phyloP scores from a whole-genome alignment of 2,797 vertebrate species.

The Pseudopleuronectes americanus region DNA sequence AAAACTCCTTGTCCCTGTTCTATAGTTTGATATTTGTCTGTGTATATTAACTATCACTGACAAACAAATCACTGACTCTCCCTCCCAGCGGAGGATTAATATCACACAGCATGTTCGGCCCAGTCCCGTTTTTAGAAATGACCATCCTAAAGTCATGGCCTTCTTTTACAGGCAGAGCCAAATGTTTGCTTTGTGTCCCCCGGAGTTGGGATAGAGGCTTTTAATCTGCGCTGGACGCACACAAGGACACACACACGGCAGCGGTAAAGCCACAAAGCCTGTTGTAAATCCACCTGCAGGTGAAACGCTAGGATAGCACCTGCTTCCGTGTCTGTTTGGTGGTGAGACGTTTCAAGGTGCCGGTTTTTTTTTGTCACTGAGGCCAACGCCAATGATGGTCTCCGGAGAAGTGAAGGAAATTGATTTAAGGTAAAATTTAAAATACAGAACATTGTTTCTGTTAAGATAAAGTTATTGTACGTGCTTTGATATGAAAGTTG shows the following conservation, averaged over 20 bases:
- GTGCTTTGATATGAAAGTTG: too few relatives aligned
- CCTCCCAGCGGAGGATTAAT: background rate
- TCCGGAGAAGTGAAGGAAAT: background rate
- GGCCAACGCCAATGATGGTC: background rate
- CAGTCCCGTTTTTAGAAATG: background rate
- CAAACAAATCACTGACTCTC: background rate
- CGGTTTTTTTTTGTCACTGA: constrained; percentile 11
- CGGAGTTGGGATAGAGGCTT: constrained; percentile 15
- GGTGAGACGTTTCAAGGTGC: constrained; percentile 16
- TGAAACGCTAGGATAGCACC: constrained; percentile 24
- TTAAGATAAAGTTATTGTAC: too few relatives aligned
- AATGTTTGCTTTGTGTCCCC: constrained; percentile 28
- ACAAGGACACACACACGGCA: constrained; percentile 16
- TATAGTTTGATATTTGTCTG: background rate
- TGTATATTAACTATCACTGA: background rate
- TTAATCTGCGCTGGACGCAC: constrained; percentile 21
- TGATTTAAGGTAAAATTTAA: background rate
- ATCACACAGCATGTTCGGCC: background rate
- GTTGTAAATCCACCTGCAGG: constrained; percentile 23
- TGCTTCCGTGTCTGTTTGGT: constrained; percentile 1
- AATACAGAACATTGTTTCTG: background rate
- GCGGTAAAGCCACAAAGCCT: constrained; percentile 17
- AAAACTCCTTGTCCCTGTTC: too few relatives aligned
- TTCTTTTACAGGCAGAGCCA: background rate
- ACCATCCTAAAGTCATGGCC: background rate